A percentile compares a stretch with the other conserved stretches of the same genome.
Conservation (phyloP, 2,888 invertebrate genomes). For the Antheraea assamensis region DNA sequence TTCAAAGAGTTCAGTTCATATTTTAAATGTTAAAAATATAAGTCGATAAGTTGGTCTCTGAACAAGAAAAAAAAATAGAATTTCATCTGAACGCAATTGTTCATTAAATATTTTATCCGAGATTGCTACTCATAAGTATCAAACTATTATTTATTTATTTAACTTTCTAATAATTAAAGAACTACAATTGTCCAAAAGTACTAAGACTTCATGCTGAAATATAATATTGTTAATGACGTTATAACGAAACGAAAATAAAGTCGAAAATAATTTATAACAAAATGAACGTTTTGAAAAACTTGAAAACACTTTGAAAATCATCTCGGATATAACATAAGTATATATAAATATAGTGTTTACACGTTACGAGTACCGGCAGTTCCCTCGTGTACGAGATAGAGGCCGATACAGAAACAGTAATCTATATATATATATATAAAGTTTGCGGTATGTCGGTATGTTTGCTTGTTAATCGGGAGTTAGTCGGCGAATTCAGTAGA, state of each 20-base stretch:
- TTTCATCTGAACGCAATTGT: too few relatives aligned
- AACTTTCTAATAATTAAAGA: too few relatives aligned
- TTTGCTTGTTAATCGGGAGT: conserved; percentile 34
- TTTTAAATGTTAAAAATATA: not conserved
- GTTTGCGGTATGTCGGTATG: conserved; percentile 21
- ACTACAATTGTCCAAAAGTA: too few relatives aligned
- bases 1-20: not conserved
- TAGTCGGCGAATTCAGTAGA: conserved; percentile 45
- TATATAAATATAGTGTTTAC: not conserved
- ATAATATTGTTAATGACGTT: too few relatives aligned
- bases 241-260: not conserved
- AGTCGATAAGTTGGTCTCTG: too few relatives aligned
- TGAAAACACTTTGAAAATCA: conserved; percentile 5
- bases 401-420: conserved; percentile 29
- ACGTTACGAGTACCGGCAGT: not conserved
- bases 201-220: too few relatives aligned
- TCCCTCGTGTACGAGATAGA: not conserved
- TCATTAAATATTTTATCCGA: too few relatives aligned
- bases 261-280: not conserved
- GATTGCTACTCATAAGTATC: too few relatives aligned
- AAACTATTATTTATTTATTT: too few relatives aligned
- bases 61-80: too few relatives aligned
- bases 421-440: conserved; percentile 33
- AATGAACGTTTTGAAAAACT: not conserved
- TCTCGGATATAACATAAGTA: not conserved